A percentile compares a stretch with the other conserved stretches of the same genome.
phyloP scores from a whole-genome alignment of 2,113 vertebrate species.

The Nothobranchius kuhntae region DNA sequence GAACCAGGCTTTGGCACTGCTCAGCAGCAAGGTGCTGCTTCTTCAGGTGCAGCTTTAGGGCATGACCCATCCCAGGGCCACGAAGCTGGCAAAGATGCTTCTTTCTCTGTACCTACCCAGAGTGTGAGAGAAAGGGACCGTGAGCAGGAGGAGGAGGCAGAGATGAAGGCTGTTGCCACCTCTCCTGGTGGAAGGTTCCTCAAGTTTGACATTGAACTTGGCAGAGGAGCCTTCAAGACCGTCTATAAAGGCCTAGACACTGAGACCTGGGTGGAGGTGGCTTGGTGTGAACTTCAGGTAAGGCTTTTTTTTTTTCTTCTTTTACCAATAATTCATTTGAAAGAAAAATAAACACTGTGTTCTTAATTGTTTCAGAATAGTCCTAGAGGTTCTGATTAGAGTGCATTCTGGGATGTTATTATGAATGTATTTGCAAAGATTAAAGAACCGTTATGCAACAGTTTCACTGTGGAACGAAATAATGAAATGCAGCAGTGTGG shows the following conservation, averaged over 20 bases:
- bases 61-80: constrained; percentile 57
- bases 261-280: constrained; percentile 94
- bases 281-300: constrained; percentile 96
- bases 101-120: constrained; percentile 49
- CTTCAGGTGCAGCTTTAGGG: constrained; percentile 50
- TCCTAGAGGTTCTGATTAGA: constrained; percentile 21
- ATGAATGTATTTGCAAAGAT: constrained; percentile 11
- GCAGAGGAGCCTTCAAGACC: constrained; percentile 93
- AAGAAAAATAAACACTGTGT: not conserved
- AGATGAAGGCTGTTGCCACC: constrained; percentile 96
- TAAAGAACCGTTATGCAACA: constrained; percentile 16
- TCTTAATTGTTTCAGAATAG: constrained; percentile 18
- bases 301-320: constrained; percentile 37
- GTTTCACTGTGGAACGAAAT: constrained; percentile 31
- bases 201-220: constrained; percentile 93
- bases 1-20: constrained; percentile 74
- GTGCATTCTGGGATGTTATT: not conserved
- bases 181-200: constrained; percentile 91
- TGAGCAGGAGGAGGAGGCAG: constrained; percentile 91
- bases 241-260: constrained; percentile 95
- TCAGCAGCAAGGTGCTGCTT: constrained; percentile 58
- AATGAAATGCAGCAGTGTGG: constrained; percentile 8
- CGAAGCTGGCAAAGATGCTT: constrained; percentile 62
- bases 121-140: constrained; percentile 80
- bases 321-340: not conserved